Conservation (phyloP, 2,888 invertebrate species). For the Polydesmus complanatus region DNA sequence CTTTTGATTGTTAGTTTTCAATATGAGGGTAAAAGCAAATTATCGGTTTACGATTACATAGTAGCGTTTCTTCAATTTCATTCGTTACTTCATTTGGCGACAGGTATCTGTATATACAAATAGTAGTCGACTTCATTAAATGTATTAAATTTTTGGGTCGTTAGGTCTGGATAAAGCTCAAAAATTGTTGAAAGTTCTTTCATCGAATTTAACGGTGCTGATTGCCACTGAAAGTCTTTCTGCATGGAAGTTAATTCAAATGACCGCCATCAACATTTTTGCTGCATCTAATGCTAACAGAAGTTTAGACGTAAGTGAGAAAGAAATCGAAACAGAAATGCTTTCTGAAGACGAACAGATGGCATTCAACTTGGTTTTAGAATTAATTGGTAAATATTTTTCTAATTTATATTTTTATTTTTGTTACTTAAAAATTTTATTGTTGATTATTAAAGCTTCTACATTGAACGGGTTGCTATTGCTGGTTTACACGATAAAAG, state of each 20-base stretch:
- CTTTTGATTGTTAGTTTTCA: slow-evolving; percentile 24
- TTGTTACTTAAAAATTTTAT: neutral
- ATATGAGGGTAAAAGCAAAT: slow-evolving; percentile 42
- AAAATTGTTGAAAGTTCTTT: slow-evolving; percentile 47
- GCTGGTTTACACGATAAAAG: slow-evolving; percentile 54
- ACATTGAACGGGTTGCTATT: slow-evolving; percentile 52
- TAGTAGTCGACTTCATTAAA: slow-evolving; percentile 20
- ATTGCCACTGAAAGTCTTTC: slow-evolving; percentile 65
- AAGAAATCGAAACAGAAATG: slow-evolving; percentile 13
- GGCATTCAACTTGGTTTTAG: slow-evolving; percentile 44
- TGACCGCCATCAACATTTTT: slow-evolving; percentile 62
- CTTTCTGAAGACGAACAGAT: slow-evolving; percentile 44
- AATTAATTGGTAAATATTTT: slow-evolving; percentile 44
- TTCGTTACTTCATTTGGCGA: slow-evolving; percentile 32
- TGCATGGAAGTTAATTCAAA: slow-evolving; percentile 59
- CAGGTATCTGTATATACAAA: slow-evolving; percentile 10
- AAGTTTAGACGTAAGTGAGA: slow-evolving; percentile 13
- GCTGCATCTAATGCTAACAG: slow-evolving; percentile 37
- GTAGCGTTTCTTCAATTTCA: slow-evolving; percentile 49
- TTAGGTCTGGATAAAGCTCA: slow-evolving; percentile 46
- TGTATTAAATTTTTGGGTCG: neutral
- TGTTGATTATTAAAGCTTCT: slow-evolving; percentile 18
- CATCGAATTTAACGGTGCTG: slow-evolving; percentile 55
- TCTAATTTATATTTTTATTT: neutral
- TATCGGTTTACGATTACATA: slow-evolving; percentile 45